These are phyloP conservation scores for Protonemura montana DNA, from an alignment of 2,888 invertebrate species.

Conservation along the genomic window DNA sequence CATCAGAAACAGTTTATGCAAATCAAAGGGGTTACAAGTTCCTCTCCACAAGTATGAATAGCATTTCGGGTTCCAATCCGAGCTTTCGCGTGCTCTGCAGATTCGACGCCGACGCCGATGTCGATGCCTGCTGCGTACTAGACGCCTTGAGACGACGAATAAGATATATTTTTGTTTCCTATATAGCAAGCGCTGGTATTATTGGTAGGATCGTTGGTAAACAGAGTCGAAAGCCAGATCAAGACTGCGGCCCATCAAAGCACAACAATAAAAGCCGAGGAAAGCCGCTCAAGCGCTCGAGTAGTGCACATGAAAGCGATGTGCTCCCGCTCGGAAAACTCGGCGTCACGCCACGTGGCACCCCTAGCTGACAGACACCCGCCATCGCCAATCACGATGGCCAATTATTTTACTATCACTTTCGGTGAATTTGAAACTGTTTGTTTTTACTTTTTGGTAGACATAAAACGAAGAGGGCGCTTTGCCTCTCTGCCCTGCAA, in stretches of 20 bases:
- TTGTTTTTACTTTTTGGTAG: neutral
- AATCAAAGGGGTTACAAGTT: neutral
- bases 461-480: neutral
- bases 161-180: neutral
- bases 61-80: neutral
- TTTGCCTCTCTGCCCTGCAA: neutral
- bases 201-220: neutral
- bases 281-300: neutral
- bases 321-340: neutral
- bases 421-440: slow-evolving; percentile 15
- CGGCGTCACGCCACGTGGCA: neutral
- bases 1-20: neutral
- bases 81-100: neutral
- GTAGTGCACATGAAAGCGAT: slow-evolving; percentile 16
- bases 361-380: neutral
- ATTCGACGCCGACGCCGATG: neutral
- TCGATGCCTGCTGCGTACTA: too few relatives aligned
- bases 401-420: slow-evolving; percentile 39
- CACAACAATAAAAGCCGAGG: neutral
- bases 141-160: neutral
- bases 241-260: slow-evolving; percentile 18
- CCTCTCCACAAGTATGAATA: neutral
- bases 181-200: neutral
- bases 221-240: slow-evolving; percentile 5
- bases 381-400: slow-evolving; percentile 20